Base-by-base conservation (phyloP, 2,888 invertebrate genomes). In the Hololepta plana region DNA sequence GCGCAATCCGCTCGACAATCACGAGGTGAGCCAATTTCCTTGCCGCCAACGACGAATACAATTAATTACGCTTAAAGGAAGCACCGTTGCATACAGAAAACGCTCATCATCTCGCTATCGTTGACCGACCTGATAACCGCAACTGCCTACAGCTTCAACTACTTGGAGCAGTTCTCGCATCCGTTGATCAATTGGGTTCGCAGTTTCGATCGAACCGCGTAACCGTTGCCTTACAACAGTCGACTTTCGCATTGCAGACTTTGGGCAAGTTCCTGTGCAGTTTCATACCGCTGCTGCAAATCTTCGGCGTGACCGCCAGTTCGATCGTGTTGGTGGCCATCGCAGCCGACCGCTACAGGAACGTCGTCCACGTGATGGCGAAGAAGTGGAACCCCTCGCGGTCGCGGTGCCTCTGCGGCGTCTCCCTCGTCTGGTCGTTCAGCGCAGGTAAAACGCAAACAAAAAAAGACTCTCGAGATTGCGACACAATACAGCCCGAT, bases 311-410 rank as follows among this genome's bases (percentile, higher is more conserved):
- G 17, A 39, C 64, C 16, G 57, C 53, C 2, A 63, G 62, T 36
- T 64, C 64, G 8, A 42, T 61, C 25, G 58, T 62, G 2, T 44
- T 68, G 10, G 53, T 64, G 7, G 54, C 56, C 9, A 62, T 68
- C 11, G 65, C 67, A 3, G 33, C 65, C 26, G 66, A 68, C 40
- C 53, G 67, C 25, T 67, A 65, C 35, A 47, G 54, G 42, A 60
- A 57, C 20, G 53, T 62, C 2, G 55, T 57, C 26, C 49, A 53
- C 20, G 51, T 55, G 1, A 41, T 55, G n/a, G 46, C 45, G 21
- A 47, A 44, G 24, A 40, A 46, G 32, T 64, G 62, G 62, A 53
- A 61, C 37, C 62, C 64, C 1, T 42, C 39, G 22, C 38, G 40
- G 4, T 33, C 39, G 12, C 45, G 42, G 23, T 59, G 60, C 35